Percentiles rank a stretch among this genome's conserved stretches.
phyloP scores from a whole-genome alignment of 1,140 invertebrate species.

The Eurytemora carolleeae region DNA sequence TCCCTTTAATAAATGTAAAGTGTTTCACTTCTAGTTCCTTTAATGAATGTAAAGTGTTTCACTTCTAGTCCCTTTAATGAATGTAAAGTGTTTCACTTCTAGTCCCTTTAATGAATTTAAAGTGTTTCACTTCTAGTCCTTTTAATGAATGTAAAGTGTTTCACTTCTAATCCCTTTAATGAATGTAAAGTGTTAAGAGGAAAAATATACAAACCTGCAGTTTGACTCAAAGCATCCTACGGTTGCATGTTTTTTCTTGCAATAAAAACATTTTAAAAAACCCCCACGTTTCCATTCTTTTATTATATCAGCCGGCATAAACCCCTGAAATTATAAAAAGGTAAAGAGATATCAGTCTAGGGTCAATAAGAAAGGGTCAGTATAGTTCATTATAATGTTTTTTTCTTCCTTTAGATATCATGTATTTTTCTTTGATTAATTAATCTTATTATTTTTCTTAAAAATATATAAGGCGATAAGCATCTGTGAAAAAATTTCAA shows the following conservation, averaged over 20 bases:
- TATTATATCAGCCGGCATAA: slow-evolving; percentile 33
- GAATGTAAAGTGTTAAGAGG: no score
- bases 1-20: no score
- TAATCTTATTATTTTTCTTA: background rate
- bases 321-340: slow-evolving; percentile 25
- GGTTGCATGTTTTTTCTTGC: slow-evolving; percentile 36
- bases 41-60: no score
- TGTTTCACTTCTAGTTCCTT: no score
- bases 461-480: background rate
- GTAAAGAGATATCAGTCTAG: background rate
- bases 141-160: no score
- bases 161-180: no score
- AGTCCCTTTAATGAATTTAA: no score
- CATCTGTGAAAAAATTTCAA: background rate
- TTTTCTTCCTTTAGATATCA: background rate
- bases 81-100: no score
- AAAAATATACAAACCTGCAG: no score
- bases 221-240: slow-evolving; percentile 34
- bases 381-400: background rate
- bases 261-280: slow-evolving; percentile 35
- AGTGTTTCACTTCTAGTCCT: no score
- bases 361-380: background rate
- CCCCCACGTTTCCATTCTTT: slow-evolving; percentile 35
- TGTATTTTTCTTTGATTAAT: background rate
- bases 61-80: no score